phyloP scores from a whole-genome alignment of 2,888 invertebrate species.

The Diarsia mendica region DNA sequence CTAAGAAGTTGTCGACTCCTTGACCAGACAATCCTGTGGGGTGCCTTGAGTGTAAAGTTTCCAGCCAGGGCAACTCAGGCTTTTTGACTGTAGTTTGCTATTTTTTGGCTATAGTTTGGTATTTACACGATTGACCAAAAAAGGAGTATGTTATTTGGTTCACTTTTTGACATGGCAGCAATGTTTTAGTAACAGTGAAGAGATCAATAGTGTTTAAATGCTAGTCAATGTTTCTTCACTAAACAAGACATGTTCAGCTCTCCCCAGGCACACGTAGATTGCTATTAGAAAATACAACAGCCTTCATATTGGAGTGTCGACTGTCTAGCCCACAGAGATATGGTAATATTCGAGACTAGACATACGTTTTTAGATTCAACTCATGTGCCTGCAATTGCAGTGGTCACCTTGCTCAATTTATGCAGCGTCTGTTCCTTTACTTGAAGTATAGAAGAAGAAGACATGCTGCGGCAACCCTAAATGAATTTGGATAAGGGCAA shows the following conservation, averaged over 20 bases:
- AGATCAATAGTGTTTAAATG: too few species aligned
- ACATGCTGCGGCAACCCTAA: too few species aligned
- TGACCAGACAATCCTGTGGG: too few species aligned
- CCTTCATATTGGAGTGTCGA: background rate
- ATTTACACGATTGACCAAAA: background rate
- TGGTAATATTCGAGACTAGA: background rate
- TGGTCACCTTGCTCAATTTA: background rate
- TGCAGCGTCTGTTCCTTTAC: background rate
- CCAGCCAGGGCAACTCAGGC: too few species aligned
- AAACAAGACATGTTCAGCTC: background rate
- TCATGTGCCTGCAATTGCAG: background rate
- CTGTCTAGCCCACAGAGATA: background rate
- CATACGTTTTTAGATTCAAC: constrained; percentile 9
- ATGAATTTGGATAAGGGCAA: too few species aligned
- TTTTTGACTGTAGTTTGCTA: too few species aligned
- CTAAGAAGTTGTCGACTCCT: too few species aligned
- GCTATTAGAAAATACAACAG: background rate
- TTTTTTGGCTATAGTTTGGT: background rate
- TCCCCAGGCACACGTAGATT: background rate
- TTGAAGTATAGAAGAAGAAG: background rate
- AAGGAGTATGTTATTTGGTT: too few species aligned
- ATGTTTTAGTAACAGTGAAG: background rate
- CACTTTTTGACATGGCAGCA: too few species aligned
- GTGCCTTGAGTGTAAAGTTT: too few species aligned
- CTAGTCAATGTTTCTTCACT: too few species aligned